Evolutionary conservation across 92 coral and sea anemone genomes (phyloP).

Genomic region (Porites divaricata): DNA sequence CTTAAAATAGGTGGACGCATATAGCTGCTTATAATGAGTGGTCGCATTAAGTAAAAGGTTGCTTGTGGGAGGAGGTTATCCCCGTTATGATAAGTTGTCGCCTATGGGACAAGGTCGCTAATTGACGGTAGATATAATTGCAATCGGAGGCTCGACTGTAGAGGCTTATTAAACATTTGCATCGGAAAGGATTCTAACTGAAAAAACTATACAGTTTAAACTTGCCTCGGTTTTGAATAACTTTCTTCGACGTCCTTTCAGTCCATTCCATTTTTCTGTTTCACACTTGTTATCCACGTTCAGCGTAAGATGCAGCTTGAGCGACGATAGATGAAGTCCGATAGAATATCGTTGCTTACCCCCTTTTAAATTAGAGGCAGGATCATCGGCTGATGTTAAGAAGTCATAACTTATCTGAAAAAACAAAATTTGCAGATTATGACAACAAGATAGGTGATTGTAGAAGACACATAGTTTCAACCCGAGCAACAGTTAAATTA

Average conservation of each 20-base stretch:
- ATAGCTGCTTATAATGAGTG: no score
- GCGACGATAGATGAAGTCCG: background rate
- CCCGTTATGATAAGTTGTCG: no score
- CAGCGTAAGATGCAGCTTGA: background rate
- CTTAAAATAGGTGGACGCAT: no score
- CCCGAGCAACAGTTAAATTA: no score
- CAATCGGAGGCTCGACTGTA: no score
- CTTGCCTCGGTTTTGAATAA: constrained; percentile 15
- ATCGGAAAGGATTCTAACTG: no score
- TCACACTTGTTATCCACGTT: background rate
- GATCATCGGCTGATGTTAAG: background rate
- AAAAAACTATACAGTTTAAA: background rate
- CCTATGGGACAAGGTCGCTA: no score
- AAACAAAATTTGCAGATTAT: background rate
- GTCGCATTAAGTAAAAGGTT: no score
- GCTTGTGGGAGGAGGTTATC: no score
- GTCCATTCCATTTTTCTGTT: background rate
- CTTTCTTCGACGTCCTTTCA: background rate
- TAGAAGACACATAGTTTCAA: no score
- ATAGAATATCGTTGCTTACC: background rate
- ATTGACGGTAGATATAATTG: no score
- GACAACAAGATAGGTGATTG: background rate
- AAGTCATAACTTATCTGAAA: background rate
- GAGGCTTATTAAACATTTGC: no score
- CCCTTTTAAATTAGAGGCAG: background rate